Evolutionary conservation across 2,888 invertebrate species (phyloP).

Genomic region (Embidobia sp.): DNA sequence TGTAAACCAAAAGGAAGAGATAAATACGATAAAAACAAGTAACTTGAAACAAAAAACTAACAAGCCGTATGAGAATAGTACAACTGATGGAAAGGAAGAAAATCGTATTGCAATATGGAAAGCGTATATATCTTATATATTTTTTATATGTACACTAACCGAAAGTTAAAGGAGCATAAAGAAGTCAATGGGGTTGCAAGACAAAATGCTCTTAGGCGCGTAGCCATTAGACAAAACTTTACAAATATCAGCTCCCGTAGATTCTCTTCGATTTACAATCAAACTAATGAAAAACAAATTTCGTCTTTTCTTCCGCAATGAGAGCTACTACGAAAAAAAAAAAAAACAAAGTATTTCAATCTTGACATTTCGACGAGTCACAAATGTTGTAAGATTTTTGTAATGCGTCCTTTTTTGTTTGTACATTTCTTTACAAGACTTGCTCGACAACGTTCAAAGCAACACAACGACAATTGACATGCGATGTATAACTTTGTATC

Average conservation of each 20-base stretch:
- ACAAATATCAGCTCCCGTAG: conserved; percentile 69
- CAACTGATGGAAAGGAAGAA: conserved; percentile 72
- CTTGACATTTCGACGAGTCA: conserved; percentile 11
- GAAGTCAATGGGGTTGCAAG: neutral
- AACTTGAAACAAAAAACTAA: conserved; percentile 59
- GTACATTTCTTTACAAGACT: conserved; percentile 3
- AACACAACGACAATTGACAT: too few relatives aligned
- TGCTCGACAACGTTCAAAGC: too few relatives aligned
- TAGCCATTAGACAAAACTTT: conserved; percentile 68
- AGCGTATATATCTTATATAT: conserved; percentile 80
- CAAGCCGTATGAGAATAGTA: conserved; percentile 72
- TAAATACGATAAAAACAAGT: conserved; percentile 29
- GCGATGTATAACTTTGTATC: too few relatives aligned
- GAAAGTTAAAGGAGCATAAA: conserved; percentile 73
- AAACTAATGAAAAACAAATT: conserved; percentile 19
- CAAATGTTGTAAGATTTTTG: conserved; percentile 18
- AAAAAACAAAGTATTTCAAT: conserved; percentile 25
- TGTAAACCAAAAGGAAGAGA: conserved; percentile 65
- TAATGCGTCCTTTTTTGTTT: conserved; percentile 17
- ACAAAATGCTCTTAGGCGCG: conserved; percentile 6
- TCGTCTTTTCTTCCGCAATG: conserved; percentile 44
- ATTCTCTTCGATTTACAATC: conserved; percentile 69
- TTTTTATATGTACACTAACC: conserved; percentile 77
- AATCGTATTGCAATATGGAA: conserved; percentile 78
- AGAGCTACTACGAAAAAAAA: conserved; percentile 21